Percentiles rank a stretch among this genome's conserved stretches.
Conservation (phyloP, 2,797 vertebrate genomes). For the Oreortyx pictus region DNA sequence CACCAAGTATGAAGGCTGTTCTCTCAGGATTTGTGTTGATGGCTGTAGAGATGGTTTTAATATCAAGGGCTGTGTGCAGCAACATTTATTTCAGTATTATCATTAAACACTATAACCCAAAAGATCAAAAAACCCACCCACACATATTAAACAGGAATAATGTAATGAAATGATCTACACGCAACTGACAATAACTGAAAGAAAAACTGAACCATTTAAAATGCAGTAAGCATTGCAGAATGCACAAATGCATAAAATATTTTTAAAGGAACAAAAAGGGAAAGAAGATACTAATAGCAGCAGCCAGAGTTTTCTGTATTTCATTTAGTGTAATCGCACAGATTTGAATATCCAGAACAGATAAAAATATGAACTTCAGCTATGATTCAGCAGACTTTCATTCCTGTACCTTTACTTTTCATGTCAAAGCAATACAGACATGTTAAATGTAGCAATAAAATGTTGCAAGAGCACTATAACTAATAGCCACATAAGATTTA, state of each 20-base stretch:
- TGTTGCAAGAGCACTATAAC: rapidly evolving
- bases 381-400: background rate
- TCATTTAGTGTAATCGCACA: background rate
- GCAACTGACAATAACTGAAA: background rate
- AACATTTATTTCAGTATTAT: background rate
- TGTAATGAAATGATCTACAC: background rate
- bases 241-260: background rate
- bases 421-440: background rate
- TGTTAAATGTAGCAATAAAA: background rate
- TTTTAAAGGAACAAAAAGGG: background rate
- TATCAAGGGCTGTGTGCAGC: background rate
- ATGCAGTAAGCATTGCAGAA: background rate
- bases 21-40: background rate
- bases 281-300: background rate
- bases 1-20: background rate
- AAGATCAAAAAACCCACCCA: background rate
- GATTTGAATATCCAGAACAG: background rate
- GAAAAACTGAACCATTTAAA: background rate
- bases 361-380: background rate
- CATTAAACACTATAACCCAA: background rate
- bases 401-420: background rate
- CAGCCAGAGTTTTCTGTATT: background rate
- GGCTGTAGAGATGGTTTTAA: background rate
- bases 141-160: background rate
- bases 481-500: background rate